These are phyloP conservation scores for Dermolepida albohirtum DNA, from an alignment of 2,888 invertebrate species.

Conservation along the genomic window DNA sequence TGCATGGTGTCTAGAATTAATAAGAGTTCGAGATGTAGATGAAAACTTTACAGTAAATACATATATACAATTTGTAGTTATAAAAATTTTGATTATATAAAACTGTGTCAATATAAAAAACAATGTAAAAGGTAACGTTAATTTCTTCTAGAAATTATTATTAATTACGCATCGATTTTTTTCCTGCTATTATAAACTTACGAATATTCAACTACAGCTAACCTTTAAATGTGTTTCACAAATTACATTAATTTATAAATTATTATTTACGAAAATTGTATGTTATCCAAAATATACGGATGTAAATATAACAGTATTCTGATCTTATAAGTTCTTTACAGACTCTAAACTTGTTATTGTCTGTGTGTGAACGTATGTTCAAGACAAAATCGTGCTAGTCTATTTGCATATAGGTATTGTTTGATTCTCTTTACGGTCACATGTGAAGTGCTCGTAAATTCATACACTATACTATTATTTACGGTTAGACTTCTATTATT, in stretches of 20 bases:
- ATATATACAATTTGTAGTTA: no score
- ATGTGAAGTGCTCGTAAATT: constrained; percentile 47
- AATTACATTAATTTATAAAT: constrained; percentile 7
- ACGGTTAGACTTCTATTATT: constrained; percentile 40
- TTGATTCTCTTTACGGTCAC: constrained; percentile 53
- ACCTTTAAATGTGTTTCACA: no score
- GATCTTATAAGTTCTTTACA: constrained; percentile 28
- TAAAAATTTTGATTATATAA: no score
- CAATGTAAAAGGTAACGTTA: no score
- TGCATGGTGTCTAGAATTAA: no score
- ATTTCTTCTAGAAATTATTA: no score
- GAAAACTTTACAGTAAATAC: no score
- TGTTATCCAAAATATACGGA: constrained; percentile 22
- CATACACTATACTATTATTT: constrained; percentile 38
- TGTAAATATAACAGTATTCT: constrained; percentile 32
- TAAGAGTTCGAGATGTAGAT: no score
- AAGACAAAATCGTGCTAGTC: constrained; percentile 51
- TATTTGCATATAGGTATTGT: constrained; percentile 53
- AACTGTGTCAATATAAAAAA: no score
- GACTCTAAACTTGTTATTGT: constrained; percentile 38
- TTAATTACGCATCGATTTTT: no score
- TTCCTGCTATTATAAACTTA: no score
- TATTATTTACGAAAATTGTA: background rate
- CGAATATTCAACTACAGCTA: no score
- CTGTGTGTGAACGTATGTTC: constrained; percentile 55